phyloP scores from a whole-genome alignment of 2,888 invertebrate species.

The Vesta saturnalis region DNA sequence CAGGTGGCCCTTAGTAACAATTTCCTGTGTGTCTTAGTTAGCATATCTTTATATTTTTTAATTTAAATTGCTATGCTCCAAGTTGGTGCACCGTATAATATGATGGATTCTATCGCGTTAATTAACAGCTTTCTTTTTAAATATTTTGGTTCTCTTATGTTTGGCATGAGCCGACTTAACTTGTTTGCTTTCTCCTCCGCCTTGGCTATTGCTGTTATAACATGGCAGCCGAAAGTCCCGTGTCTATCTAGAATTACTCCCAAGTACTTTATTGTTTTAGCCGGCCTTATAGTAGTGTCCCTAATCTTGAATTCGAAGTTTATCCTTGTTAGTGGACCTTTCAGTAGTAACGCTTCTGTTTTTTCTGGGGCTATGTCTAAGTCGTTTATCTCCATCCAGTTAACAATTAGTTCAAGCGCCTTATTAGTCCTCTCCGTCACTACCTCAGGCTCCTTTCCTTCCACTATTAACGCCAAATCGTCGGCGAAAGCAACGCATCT shows the following conservation, averaged over 20 bases:
- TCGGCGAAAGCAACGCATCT: not conserved
- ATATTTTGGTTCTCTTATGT: slow-evolving; percentile 30
- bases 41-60: not conserved
- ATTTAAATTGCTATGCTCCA: slow-evolving; percentile 20
- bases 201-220: slow-evolving; percentile 4
- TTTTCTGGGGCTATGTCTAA: not conserved
- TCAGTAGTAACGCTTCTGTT: not conserved
- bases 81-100: slow-evolving; percentile 36
- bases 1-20: not conserved
- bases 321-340: not conserved
- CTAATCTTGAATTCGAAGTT: not conserved
- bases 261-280: not conserved
- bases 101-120: slow-evolving; percentile 22
- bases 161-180: slow-evolving; percentile 26
- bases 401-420: not conserved
- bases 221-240: not conserved
- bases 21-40: slow-evolving; percentile 14
- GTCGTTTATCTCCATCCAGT: not conserved
- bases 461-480: not conserved
- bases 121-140: slow-evolving; percentile 20
- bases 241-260: not conserved
- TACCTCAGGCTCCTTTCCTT: not conserved
- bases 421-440: not conserved
- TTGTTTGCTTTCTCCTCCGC: slow-evolving; percentile 3
- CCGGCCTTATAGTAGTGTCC: not conserved